Evolutionary conservation across 2,888 invertebrate species (phyloP), one percentile per base, ranked within the genome.

Genomic region (Chaetogeoica ovagalla): DNA sequence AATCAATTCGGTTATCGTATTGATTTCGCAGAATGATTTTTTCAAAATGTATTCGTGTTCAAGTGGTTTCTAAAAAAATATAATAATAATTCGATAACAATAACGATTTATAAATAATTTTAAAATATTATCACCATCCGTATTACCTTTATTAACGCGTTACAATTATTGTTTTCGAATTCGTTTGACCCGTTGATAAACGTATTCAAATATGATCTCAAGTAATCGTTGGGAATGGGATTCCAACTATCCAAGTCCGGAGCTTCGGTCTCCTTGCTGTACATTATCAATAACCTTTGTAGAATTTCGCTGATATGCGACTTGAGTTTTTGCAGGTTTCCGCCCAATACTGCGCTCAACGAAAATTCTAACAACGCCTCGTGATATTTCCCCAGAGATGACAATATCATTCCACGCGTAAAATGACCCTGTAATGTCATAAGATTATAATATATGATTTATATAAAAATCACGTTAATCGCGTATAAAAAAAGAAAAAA

Each of bases 361-460:
- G 89, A 87, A 82, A 89, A 87, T 23, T 89, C 88, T 21, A 89
- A 86, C 59, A 90, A 87, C 23, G 90, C 89, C 83, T 90, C 90
- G 83, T 90, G 90, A 85, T 88, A 88, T 71, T 87, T 87, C 37
- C 88, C 88, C 70, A 89, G 85, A 9, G 88, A 88, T 66, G 87
- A 87, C 75, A 90, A 86, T 23, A 89, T 89, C 82, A 87, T 85
- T 19, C 89, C 90, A 84, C 89, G 87, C 65, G 89, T 87, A 83
- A 88, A 89, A 85, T 90, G 89, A 30, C 89, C 90, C 89, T 90
- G 85, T 19, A 37, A 19, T 19, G 21, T 21, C 11, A 13, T 13
- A n/a, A 7, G 21, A 59, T 59, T 21, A 59, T 30, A 30, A 30
- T 8, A 21, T 9, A 48, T 5, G 19, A 19, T 55, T 19, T 23